Base-by-base conservation (phyloP, 35 echinoderm and acorn worm genomes). In the Apostichopus japonicus region DNA sequence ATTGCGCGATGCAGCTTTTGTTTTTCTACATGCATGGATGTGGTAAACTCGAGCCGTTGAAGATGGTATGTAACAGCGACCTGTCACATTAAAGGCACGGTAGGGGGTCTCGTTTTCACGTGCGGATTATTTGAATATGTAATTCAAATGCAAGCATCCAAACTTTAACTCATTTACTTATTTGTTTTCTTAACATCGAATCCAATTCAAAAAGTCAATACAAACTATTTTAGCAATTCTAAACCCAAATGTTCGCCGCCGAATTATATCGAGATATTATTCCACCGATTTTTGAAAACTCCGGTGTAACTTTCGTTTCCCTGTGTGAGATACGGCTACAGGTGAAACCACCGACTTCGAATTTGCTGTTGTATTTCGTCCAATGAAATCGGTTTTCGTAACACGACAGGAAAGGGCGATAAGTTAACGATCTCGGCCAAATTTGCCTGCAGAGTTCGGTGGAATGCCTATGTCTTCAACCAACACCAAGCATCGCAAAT, bases 131-230 rank as follows among this genome's bases (percentile, higher is more conserved):
- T 24, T 23, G n/a, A 19, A 75, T 75, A 75, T n/a, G 71, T 75
- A 75, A 7, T 75, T n/a, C 11, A 75, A 75, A 19, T 75, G 71
- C 17, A 75, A 75, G 71, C 71, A 67, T 67, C 22, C 15, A 21
- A 22, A 19, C 15, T 75, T 15, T 23, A 6, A 6, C 22, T 5
- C 7, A 75, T 23, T 19, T 21, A 21, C 57, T 58, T 57, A 9
- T 84, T 84, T 84, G 81, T 84, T 84, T 21, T 57, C 16, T 84
- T 59, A 84, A 59, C 81, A 84, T 84, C 54, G 21, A 58, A 54
- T 84, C 56, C 81, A 84, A 84, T 84, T 23, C 56, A 84, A 57
- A 84, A 84, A 84, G 53, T 84, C 53, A 84, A 84, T 58, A 84
- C 19, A 75, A 23, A n/a, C 6, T 15, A 75, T 75, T 75, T 75